Base-by-base conservation (phyloP, 2,113 vertebrate species). In the Petroica traversi region DNA sequence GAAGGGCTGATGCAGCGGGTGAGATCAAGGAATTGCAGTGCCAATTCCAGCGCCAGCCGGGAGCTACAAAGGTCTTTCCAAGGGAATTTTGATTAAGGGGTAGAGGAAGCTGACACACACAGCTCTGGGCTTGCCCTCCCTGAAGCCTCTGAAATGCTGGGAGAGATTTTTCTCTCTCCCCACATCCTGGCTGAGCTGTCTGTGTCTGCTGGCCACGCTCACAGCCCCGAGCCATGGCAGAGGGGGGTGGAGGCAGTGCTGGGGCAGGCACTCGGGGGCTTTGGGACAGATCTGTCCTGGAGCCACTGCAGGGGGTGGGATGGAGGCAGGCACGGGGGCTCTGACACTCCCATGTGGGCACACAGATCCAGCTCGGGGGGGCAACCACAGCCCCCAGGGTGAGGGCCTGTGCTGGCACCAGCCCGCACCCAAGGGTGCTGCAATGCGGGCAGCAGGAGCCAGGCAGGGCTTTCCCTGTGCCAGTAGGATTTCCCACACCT, bases 171-270 rank as follows among this genome's bases (percentile, higher is more conserved):
- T 64, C 9, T 64, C 52, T 31, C 9, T 25, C 51, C 25, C 57
- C 14, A 9, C 17, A 1, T 19, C 43, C 64, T 5, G 2, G 19
- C 24, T 52, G 76, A 71, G 52, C 34, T 1, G 0, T 24, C 26
- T 63, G 33, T n/a, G 31, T 49, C 84, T 1, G 3, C 52, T 84
- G 1, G 0, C 48, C 1, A 0, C 4, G 19, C 55, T 6, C 46
- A 12, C 0, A 1, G 78, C 74, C 58, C 38, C 0, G 0, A 40
- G 29, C 31, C 26, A 18, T 0, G 0, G 69, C 46, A 20, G 57
- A 0, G 1, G 26, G 4, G 71, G 55, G 9, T 17, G 51, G 46
- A 66, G 46, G 76, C 46, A 33, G 49, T 6, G 14, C n/a, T 23
- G 11, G 58, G 48, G 55, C 31, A 45, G 33, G 52, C 2, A 5